Conservation (phyloP, 2,888 invertebrate species). For the Dusona sp. region DNA sequence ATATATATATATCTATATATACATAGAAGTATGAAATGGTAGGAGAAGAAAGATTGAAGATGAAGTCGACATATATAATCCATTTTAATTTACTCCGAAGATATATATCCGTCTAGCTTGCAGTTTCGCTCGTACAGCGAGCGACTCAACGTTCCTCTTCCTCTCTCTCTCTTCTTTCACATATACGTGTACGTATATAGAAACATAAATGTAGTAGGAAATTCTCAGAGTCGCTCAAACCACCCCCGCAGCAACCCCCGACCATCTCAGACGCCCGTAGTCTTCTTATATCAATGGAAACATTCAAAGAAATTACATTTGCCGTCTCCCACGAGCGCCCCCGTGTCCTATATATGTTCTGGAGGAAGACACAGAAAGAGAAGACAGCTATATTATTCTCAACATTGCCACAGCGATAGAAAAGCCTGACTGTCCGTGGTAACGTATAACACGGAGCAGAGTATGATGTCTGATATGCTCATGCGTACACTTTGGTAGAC, state of each 20-base stretch:
- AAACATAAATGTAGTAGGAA: slow-evolving; percentile 44
- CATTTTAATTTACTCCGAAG: slow-evolving; percentile 82
- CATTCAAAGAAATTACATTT: slow-evolving; percentile 81
- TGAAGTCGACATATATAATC: slow-evolving; percentile 82
- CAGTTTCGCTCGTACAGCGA: slow-evolving; percentile 73
- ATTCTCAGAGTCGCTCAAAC: slow-evolving; percentile 59
- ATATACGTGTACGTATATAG: not conserved
- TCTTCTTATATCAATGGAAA: slow-evolving; percentile 82
- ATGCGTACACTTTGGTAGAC: not conserved
- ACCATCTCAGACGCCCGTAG: slow-evolving; percentile 72
- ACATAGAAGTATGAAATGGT: slow-evolving; percentile 32
- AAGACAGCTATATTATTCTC: slow-evolving; percentile 34
- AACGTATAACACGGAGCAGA: not conserved
- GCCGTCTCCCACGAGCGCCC: slow-evolving; percentile 66
- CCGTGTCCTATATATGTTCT: slow-evolving; percentile 39
- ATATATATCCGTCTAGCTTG: slow-evolving; percentile 82
- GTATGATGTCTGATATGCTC: slow-evolving; percentile 37
- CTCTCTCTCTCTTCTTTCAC: not conserved
- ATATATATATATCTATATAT: slow-evolving; percentile 22
- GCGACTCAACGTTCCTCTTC: slow-evolving; percentile 46
- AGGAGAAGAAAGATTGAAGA: slow-evolving; percentile 79
- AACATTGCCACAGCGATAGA: slow-evolving; percentile 39
- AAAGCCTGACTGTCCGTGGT: slow-evolving; percentile 28
- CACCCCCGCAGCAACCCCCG: slow-evolving; percentile 62
- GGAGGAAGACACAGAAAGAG: slow-evolving; percentile 20